Base-by-base conservation (phyloP, 2,888 invertebrate genomes). In the Maniola hyperantus region DNA sequence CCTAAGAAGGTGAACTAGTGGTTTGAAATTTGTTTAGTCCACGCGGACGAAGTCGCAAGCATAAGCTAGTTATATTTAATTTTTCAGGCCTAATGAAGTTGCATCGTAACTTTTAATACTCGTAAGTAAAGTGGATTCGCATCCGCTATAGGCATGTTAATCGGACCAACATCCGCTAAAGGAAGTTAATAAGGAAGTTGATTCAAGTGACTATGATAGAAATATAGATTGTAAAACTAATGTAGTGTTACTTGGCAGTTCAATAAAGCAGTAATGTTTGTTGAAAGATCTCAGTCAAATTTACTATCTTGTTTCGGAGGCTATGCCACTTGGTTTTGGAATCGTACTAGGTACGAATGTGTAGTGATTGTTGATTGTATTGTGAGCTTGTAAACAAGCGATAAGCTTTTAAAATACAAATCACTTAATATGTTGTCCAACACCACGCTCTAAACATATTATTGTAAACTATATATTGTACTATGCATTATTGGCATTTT, bases 141-240 rank as follows among this genome's bases (percentile, higher is more conserved):
- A 75, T 82, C 80, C 80, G 78, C 65, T 61, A 64, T 76, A 72
- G 76, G 80, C 80, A 77, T 81, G 77, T 76, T 77, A 66, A 82
- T 79, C 77, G 77, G 20, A 13, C 11, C 11, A 42, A 39, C 4
- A 7, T 51, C 11, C 42, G 42, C 42, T 6, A 57, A 26, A 13
- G 57, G 57, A 57, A 57, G 42, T 57, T 57, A 57, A 20, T 20
- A 57, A 4, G 57, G 57, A 57, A 42, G 42, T 42, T 18, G 1
- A 13, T 55, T 55, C 33, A 10, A 18, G 18, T 55, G 2, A 11
- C 55, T 10, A n/a, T 6, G 39, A 36, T 39, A 15, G 13, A 34
- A 18, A 0, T 18, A 15, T n/a, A 46, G 8, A 2, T 1, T 36
- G 18, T 36, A 18, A 36, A 54, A 39, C 18, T 55, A 18, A 15